These are phyloP conservation scores for Spondyliosoma cantharus DNA, from an alignment of 2,797 vertebrate genomes.

Conservation along the genomic window DNA sequence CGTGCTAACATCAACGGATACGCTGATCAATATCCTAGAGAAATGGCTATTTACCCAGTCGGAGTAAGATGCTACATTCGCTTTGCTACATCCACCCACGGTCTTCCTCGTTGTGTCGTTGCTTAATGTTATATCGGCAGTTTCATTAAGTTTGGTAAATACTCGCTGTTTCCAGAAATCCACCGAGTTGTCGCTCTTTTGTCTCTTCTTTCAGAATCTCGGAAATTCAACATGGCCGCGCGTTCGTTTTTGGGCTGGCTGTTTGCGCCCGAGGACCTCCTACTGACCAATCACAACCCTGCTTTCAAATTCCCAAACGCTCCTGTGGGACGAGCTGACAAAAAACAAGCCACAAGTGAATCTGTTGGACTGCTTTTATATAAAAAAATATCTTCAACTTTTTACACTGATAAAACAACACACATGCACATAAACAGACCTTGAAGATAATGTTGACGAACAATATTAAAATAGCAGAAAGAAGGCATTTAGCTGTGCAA, in stretches of 20 bases:
- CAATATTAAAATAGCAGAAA: constrained; percentile 10
- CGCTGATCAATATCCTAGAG: constrained; percentile 7
- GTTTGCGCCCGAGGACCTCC: constrained; percentile 30
- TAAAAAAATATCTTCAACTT: constrained; percentile 51
- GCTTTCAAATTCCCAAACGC: constrained; percentile 46
- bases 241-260: constrained; percentile 69
- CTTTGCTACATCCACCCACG: constrained; percentile 21
- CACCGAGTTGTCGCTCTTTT: constrained; percentile 71
- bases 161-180: constrained; percentile 44
- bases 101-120: constrained; percentile 24
- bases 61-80: constrained; percentile 26
- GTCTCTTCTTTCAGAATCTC: constrained; percentile 75
- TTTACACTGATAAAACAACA: constrained; percentile 24
- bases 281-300: constrained; percentile 66
- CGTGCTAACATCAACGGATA: not conserved
- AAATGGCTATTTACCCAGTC: not conserved
- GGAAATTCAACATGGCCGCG: constrained; percentile 84
- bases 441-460: not conserved
- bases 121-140: constrained; percentile 1
- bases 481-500: constrained; percentile 29
- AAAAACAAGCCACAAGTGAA: not conserved
- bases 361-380: constrained; percentile 29
- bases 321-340: not conserved
- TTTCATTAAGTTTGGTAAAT: constrained; percentile 1
- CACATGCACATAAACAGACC: constrained; percentile 10